Evolutionary conservation across 2,797 vertebrate genomes (phyloP).

Genomic region (Parambassis ranga): DNA sequence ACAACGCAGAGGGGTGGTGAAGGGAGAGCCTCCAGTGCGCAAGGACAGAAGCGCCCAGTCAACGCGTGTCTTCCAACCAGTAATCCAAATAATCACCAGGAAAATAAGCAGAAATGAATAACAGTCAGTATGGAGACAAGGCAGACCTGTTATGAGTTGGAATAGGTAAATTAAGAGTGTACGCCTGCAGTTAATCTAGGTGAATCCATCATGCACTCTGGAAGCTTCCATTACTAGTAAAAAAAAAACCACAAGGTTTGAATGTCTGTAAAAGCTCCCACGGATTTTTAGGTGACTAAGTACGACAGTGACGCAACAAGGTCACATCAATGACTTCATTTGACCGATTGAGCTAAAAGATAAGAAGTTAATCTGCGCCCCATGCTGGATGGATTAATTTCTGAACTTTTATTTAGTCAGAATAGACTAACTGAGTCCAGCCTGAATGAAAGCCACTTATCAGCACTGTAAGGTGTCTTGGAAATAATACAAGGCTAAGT

Average conservation of each 20-base stretch:
- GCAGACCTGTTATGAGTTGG: no score
- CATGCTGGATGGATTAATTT: slow-evolving; percentile 34
- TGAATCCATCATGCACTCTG: no score
- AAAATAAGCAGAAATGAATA: no score
- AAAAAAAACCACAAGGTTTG: no score
- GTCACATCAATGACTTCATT: slow-evolving; percentile 17
- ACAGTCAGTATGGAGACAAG: no score
- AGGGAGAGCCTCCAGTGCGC: slow-evolving; percentile 49
- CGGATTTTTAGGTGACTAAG: slow-evolving; percentile 5
- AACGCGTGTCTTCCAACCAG: not conserved
- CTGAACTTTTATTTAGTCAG: slow-evolving; percentile 20
- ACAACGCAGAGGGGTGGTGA: slow-evolving; percentile 33
- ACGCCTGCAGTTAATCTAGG: no score
- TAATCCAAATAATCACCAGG: not conserved
- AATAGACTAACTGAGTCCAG: not conserved
- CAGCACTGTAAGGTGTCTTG: no score
- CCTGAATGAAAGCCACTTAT: not conserved
- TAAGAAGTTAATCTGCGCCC: slow-evolving; percentile 40
- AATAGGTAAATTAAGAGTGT: no score
- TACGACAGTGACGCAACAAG: not conserved
- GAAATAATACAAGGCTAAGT: not conserved
- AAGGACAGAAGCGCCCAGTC: slow-evolving; percentile 21
- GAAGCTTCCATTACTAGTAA: no score
- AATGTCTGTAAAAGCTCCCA: not conserved
- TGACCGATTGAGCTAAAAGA: slow-evolving; percentile 14